Base-by-base conservation (phyloP, 2,888 invertebrate genomes). In the Nezara viridula region DNA sequence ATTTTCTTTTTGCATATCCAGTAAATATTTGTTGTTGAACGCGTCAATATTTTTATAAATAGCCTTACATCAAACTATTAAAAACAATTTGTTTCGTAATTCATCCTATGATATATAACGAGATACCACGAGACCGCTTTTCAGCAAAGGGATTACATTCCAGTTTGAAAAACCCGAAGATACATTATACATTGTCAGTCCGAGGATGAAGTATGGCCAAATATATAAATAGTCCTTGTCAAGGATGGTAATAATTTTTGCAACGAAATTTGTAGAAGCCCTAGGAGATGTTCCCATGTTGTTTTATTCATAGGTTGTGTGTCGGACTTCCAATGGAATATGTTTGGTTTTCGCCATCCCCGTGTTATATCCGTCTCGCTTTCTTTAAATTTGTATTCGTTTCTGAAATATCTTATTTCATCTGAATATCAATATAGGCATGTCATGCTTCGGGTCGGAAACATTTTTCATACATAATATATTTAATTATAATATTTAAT, bases 211-310 rank as follows among this genome's bases (percentile, higher is more conserved):
- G 81, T n/a, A 44, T 47, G 81, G 81, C 32, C 81, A 81, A 81
- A 40, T 47, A 40, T 81, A 40, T 81, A 81, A 81, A 81, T 81
- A 40, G 44, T 12, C 24, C 81, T n/a, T 47, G 81, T 44, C 81
- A n/a, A n/a, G 2, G 44, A n/a, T n/a, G 81, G 81, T 37, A 44
- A 81, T 81, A 81, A 81, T 81, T 81, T 77, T 81, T 81, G 44
- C 81, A 81, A 47, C 44, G 81, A 81, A 81, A 81, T 81, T 12
- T 81, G 81, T 44, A 81, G 81, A 44, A 81, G 44, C 44, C 44
- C 44, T 37, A 37, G 10, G 66, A 73, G 66, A 73, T 73, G 66
- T 73, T 73, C 32, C 66, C 66, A 37, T 73, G 66, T 73, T 73
- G 66, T 73, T 37, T 73, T 73, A 73, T 73, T 73, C 66, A 73